Evolutionary conservation across 2,888 invertebrate genomes (phyloP).

Genomic region (Ceratothoa steindachneri): DNA sequence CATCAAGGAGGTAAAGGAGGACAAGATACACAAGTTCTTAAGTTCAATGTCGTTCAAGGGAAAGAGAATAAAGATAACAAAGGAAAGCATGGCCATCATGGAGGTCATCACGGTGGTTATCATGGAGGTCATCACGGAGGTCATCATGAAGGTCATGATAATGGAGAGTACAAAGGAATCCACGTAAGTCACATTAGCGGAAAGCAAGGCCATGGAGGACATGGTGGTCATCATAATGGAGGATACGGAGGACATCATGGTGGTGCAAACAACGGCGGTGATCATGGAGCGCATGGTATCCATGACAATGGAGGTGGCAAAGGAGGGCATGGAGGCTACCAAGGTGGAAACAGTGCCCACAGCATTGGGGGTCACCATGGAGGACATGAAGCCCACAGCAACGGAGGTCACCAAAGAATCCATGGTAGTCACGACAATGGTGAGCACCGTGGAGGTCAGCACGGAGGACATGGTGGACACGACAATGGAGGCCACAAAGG

Average conservation of each 20-base stretch:
- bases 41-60: too few species aligned
- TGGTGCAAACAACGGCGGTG: slow-evolving; percentile 1
- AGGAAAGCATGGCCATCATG: too few species aligned
- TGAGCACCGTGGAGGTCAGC: neutral
- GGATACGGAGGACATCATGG: neutral
- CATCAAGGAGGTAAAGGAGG: too few species aligned
- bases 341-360: neutral
- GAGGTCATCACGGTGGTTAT: too few species aligned
- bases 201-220: neutral
- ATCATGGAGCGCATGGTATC: slow-evolving; percentile 2
- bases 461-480: slow-evolving; percentile 1
- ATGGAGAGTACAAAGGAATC: too few species aligned
- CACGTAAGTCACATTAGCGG: too few species aligned
- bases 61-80: too few species aligned
- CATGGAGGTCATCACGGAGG: too few species aligned
- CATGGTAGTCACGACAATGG: slow-evolving; percentile 4
- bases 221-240: neutral
- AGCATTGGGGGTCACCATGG: neutral
- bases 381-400: neutral
- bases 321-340: neutral
- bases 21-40: too few species aligned
- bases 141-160: too few species aligned
- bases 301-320: slow-evolving; percentile 1
- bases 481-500: neutral
- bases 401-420: neutral